These are phyloP conservation scores for Chaetorhynchus papuensis DNA, from an alignment of 2,113 vertebrate species.

Conservation along the genomic window DNA sequence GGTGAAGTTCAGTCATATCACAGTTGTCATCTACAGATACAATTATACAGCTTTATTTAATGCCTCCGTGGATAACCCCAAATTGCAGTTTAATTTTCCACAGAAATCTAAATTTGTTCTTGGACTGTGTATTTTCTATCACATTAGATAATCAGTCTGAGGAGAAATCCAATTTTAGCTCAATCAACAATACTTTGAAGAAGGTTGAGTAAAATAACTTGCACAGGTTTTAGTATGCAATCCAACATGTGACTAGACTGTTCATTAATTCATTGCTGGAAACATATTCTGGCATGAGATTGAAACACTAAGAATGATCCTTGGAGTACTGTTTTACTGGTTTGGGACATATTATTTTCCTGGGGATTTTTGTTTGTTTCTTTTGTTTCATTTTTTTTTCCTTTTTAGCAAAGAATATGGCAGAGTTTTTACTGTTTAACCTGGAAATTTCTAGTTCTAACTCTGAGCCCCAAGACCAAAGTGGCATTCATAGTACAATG, in stretches of 20 bases:
- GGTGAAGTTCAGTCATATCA: neutral
- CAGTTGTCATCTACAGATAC: constrained; percentile 22
- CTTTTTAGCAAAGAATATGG: neutral
- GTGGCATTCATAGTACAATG: neutral
- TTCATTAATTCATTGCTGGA: neutral
- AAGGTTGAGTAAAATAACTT: neutral
- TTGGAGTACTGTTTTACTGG: neutral
- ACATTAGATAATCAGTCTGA: constrained; percentile 67
- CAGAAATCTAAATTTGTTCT: constrained; percentile 66
- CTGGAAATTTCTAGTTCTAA: neutral
- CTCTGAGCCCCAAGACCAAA: neutral
- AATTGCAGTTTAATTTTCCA: constrained; percentile 66
- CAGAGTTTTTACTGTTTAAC: neutral
- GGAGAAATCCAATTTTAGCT: constrained; percentile 72
- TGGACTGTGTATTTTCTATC: constrained; percentile 66
- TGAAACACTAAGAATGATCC: neutral
- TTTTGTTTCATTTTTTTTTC: neutral
- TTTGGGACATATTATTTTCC: neutral
- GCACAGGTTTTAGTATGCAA: neutral
- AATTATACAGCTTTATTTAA: constrained; percentile 63
- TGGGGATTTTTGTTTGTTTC: rapidly evolving
- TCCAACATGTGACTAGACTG: neutral
- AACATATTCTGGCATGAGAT: neutral
- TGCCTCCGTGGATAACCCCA: constrained; percentile 40
- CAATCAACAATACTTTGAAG: constrained; percentile 53